Evolutionary conservation across 2,113 vertebrate species (phyloP), one percentile per base, ranked within the genome.

Genomic region (Ploceus nigricollis): DNA sequence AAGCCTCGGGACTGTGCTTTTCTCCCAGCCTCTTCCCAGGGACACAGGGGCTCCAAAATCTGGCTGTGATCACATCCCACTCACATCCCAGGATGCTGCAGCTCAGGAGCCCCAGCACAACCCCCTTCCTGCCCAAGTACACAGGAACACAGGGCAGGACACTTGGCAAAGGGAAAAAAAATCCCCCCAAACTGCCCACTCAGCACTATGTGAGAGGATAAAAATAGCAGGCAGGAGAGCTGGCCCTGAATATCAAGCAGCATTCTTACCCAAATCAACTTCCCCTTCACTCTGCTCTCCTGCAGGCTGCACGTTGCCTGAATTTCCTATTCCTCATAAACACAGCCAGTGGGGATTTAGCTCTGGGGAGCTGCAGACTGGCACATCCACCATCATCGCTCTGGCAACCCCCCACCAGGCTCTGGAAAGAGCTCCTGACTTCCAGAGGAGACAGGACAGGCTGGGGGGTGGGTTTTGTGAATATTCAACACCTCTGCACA

Each of bases 141-240:
- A 76, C 77, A 85, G 89, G 56, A 95, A 93, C 53, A 69, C 7
- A 27, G 85, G 70, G 87, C 93, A 90, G 91, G 91, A 79, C 92
- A 95, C 72, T 77, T 83, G 64, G 83, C 87, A 87, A 75, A 82
- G 11, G 56, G 53, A 45, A n/a, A 37, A 76, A 57, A 50, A 40
- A 13, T 47, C 11, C 86, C 87, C 83, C 64, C 42, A 86, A 97
- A 96, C 10, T 48, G 90, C 95, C 84, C 81, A 64, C 75, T 97
- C 95, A 96, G 97, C 95, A 93, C 54, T 87, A 35, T 27, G 50
- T 54, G 18, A 65, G 82, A 37, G 73, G 91, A 72, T 91, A 97
- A 96, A 97, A 97, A 97, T 96, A 97, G 94, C 76, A 82, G 57
- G 66, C 64, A 61, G 93, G 42, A 81, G 82, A 71, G 89, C 94